Conservation (phyloP, 2,113 vertebrate species). For the Atlantisia rogersi region DNA sequence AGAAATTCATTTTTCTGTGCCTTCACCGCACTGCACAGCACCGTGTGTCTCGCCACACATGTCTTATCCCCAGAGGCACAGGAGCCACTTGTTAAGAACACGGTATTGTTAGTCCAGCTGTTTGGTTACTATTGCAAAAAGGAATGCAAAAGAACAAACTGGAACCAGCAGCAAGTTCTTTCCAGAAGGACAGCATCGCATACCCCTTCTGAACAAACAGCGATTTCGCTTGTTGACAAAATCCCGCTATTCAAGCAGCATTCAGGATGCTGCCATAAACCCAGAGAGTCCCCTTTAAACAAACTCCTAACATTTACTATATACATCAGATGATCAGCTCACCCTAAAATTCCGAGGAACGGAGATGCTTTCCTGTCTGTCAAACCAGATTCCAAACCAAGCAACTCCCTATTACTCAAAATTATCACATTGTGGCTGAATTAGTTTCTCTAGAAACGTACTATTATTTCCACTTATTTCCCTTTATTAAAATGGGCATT, state of each 20-base stretch:
- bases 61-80: neutral
- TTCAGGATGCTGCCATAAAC: neutral
- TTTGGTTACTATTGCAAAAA: neutral
- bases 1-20: constrained; percentile 7
- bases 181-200: neutral
- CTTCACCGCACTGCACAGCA: neutral
- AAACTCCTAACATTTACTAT: neutral
- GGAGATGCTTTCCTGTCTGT: neutral
- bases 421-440: neutral
- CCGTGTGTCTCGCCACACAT: neutral
- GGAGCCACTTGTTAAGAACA: neutral
- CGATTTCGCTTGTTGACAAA: neutral
- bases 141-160: constrained; percentile 9
- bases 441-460: neutral
- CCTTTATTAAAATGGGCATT: neutral
- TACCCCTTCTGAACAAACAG: neutral
- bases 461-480: neutral
- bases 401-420: neutral
- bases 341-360: neutral
- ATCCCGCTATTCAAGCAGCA: neutral
- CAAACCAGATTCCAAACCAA: neutral
- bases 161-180: neutral
- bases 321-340: neutral
- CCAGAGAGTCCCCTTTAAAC: neutral
- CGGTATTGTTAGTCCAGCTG: neutral